A percentile compares a stretch with the other conserved stretches of the same genome.
phyloP scores from a whole-genome alignment of 2,797 vertebrate genomes.

The Harpagifer antarcticus region DNA sequence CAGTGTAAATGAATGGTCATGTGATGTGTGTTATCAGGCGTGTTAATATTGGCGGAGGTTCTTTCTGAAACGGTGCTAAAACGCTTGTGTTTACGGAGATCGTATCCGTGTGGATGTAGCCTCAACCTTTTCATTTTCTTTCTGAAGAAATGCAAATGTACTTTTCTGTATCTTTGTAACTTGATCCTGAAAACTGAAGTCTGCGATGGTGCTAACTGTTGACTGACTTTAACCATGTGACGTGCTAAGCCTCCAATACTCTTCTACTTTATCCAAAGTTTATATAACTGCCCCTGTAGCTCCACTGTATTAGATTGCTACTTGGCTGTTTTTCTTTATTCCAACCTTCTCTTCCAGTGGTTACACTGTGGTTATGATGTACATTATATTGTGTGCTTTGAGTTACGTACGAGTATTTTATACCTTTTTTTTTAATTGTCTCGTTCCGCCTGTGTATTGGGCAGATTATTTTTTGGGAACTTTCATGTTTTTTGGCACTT shows the following conservation, averaged over 20 bases:
- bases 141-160: slow-evolving; percentile 62
- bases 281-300: slow-evolving; percentile 56
- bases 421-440: slow-evolving; percentile 74
- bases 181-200: slow-evolving; percentile 65
- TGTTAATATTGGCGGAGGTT: slow-evolving; percentile 12
- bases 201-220: slow-evolving; percentile 77
- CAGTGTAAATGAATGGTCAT: neutral
- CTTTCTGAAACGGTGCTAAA: slow-evolving; percentile 12
- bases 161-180: slow-evolving; percentile 74
- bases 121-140: slow-evolving; percentile 49
- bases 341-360: slow-evolving; percentile 68
- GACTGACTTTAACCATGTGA: slow-evolving; percentile 74
- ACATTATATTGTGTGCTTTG: slow-evolving; percentile 78
- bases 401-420: slow-evolving; percentile 78
- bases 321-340: slow-evolving; percentile 57
- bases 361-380: slow-evolving; percentile 74
- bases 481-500: slow-evolving; percentile 79
- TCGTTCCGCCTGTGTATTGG: slow-evolving; percentile 55
- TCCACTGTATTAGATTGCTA: slow-evolving; percentile 63
- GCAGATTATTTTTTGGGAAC: slow-evolving; percentile 43
- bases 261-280: slow-evolving; percentile 72
- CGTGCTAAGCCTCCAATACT: slow-evolving; percentile 70
- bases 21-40: neutral
- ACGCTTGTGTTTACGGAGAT: neutral
- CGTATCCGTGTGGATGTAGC: slow-evolving; percentile 4